Conservation (phyloP, 35 echinoderm and acorn worm species). For the Strongylocentrotus purpuratus region DNA sequence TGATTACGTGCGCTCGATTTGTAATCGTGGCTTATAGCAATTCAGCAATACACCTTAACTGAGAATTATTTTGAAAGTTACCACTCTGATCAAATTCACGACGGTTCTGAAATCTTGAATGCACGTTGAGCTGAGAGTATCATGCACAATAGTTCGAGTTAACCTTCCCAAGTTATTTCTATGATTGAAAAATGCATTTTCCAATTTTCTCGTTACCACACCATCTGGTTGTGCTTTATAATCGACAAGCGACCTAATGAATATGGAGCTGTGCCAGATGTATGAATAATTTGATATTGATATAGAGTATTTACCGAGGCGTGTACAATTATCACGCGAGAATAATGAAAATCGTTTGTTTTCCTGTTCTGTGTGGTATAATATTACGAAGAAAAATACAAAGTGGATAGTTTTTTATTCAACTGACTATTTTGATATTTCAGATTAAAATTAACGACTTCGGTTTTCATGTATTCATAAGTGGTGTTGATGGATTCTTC, state of each 20-base stretch:
- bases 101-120: background rate
- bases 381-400: no score
- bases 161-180: background rate
- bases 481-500: no score
- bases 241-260: background rate
- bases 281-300: background rate
- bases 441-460: no score
- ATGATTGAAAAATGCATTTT: background rate
- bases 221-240: background rate
- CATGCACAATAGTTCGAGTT: background rate
- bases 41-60: no score
- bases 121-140: background rate
- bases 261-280: background rate
- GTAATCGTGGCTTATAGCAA: background rate
- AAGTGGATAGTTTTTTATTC: no score
- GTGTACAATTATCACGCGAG: no score
- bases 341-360: no score
- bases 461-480: no score
- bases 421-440: no score
- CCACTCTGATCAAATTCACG: no score
- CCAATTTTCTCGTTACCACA: background rate
- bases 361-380: no score
- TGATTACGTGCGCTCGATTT: background rate
- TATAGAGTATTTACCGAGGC: background rate
- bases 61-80: no score